Evolutionary conservation across 2,888 invertebrate genomes (phyloP).

Genomic region (Camponotus fellah): DNA sequence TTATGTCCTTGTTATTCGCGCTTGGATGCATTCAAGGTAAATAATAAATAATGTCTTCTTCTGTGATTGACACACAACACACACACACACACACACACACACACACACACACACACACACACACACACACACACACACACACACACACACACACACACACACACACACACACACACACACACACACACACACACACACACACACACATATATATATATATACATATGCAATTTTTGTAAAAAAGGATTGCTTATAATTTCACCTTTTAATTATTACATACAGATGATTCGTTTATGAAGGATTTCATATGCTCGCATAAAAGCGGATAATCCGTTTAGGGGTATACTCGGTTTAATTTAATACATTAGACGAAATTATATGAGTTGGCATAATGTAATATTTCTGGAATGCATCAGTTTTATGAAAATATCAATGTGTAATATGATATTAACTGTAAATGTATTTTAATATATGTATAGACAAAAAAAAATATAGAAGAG

Average conservation of each 20-base stretch:
- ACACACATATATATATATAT: not conserved
- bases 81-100: not conserved
- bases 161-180: not conserved
- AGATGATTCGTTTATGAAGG: not conserved
- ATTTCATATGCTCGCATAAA: not conserved
- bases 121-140: not conserved
- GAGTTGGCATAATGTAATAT: not conserved
- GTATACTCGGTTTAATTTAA: not conserved
- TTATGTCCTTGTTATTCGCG: not conserved
- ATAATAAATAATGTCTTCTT: not conserved
- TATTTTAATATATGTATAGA: not conserved
- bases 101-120: not conserved
- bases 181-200: not conserved
- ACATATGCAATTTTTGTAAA: not conserved
- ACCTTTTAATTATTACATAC: not conserved
- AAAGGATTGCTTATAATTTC: not conserved
- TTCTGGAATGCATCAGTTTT: not conserved
- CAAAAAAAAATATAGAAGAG: not conserved
- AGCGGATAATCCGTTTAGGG: not conserved
- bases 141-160: not conserved
- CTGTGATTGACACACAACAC: not conserved
- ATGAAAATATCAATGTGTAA: not conserved
- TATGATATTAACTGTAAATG: slow-evolving; percentile 2
- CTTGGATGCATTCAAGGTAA: slow-evolving; percentile 35
- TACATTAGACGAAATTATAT: not conserved